phyloP scores from a whole-genome alignment of 2,888 invertebrate species.

The Eupithecia subfuscata region DNA sequence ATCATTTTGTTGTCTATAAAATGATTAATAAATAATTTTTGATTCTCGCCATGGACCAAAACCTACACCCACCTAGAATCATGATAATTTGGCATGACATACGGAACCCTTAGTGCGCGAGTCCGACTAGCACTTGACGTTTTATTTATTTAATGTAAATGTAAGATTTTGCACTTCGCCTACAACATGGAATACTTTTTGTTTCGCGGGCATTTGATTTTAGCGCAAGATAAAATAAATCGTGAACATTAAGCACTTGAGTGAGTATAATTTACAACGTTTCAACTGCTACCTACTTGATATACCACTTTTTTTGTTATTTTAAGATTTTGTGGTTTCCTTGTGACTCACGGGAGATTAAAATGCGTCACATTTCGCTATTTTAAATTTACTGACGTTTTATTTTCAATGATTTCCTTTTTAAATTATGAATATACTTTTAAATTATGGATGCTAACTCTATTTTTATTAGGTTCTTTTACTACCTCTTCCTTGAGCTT shows the following conservation, averaged over 20 bases:
- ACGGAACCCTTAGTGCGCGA: no score
- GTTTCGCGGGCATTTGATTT: slow-evolving; percentile 41
- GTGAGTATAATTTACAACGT: slow-evolving; percentile 43
- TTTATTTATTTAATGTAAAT: not conserved
- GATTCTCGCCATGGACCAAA: no score
- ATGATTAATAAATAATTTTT: no score
- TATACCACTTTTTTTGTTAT: slow-evolving; percentile 37
- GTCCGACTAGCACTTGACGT: no score
- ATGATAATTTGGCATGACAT: no score
- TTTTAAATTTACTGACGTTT: not conserved
- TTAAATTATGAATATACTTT: no score
- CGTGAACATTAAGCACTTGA: slow-evolving; percentile 42
- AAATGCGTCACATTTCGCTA: not conserved
- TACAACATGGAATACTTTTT: slow-evolving; percentile 36
- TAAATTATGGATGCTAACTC: not conserved
- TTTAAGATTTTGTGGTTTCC: slow-evolving; percentile 31
- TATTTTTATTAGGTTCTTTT: not conserved
- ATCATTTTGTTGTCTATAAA: no score
- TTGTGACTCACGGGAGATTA: slow-evolving; percentile 24
- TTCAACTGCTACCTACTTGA: slow-evolving; percentile 43
- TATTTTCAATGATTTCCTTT: not conserved
- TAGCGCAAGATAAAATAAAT: slow-evolving; percentile 42
- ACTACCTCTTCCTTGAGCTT: not conserved
- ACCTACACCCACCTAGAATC: no score
- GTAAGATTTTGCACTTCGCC: not conserved